phyloP scores from a whole-genome alignment of 2,888 invertebrate species.

The Phragmatobia fuliginosa region DNA sequence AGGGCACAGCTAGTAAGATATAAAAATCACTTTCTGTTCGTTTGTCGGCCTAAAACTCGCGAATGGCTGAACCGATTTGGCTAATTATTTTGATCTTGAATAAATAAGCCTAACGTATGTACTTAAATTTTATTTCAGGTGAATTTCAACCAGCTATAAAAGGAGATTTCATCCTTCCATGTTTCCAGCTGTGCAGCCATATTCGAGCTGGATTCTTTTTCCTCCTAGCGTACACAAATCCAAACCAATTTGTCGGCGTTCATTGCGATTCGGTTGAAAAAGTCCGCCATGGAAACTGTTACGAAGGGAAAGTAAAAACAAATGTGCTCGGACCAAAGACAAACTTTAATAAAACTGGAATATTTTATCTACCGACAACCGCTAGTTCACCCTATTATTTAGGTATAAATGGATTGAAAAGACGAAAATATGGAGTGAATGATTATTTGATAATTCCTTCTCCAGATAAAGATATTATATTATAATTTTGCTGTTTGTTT shows the following conservation, averaged over 20 bases:
- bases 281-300: conserved; percentile 72
- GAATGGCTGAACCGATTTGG: not conserved
- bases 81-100: not conserved
- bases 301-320: conserved; percentile 49
- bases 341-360: conserved; percentile 70
- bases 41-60: no score
- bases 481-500: not conserved
- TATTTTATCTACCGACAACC: conserved; percentile 73
- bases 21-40: no score
- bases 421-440: conserved; percentile 61
- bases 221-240: conserved; percentile 61
- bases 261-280: conserved; percentile 65
- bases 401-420: conserved; percentile 65
- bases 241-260: conserved; percentile 69
- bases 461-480: conserved; percentile 55
- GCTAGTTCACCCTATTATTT: conserved; percentile 67
- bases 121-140: conserved; percentile 56
- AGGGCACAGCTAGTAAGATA: no score
- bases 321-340: conserved; percentile 74
- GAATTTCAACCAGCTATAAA: conserved; percentile 73
- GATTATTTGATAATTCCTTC: conserved; percentile 66
- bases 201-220: conserved; percentile 72
- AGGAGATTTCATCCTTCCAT: conserved; percentile 72
- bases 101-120: no score
- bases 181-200: conserved; percentile 77